A percentile compares a stretch with the other conserved stretches of the same genome.
Conservation (phyloP, 2,113 vertebrate species). For the Lucifuga dentata region DNA sequence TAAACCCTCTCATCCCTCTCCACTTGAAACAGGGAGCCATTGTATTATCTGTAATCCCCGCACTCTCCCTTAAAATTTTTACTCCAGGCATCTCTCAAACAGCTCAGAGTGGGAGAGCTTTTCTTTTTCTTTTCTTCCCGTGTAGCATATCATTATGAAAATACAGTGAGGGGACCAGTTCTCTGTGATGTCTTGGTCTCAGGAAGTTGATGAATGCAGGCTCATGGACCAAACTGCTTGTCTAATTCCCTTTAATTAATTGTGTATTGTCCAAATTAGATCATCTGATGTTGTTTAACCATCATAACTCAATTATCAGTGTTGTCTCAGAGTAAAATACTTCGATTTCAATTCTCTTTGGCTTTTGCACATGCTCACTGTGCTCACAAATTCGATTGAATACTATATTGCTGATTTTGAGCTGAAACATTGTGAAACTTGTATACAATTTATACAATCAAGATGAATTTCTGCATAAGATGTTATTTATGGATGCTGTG, state of each 20-base stretch:
- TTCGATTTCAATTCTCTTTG: too few species aligned
- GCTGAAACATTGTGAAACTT: too few species aligned
- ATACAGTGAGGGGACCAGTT: constrained; percentile 31
- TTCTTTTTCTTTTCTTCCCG: constrained; percentile 49
- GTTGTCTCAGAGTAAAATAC: too few species aligned
- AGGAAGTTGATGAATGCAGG: constrained; percentile 32
- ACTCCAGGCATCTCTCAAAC: constrained; percentile 35
- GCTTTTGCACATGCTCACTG: too few species aligned
- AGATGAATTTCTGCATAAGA: too few species aligned
- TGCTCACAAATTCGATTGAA: too few species aligned
- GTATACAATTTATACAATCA: too few species aligned
- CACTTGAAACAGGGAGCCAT: constrained; percentile 43
- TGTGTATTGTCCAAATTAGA: background rate
- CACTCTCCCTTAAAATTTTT: constrained; percentile 31
- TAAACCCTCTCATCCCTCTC: constrained; percentile 50
- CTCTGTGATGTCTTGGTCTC: background rate
- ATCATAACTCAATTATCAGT: too few species aligned
- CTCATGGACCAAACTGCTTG: background rate
- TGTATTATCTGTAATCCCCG: constrained; percentile 42
- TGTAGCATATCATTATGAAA: constrained; percentile 44
- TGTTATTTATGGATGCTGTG: too few species aligned
- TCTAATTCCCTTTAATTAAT: constrained; percentile 5
- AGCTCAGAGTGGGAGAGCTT: constrained; percentile 45
- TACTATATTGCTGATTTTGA: too few species aligned
- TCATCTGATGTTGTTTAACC: too few species aligned